Evolutionary conservation across 2,113 vertebrate genomes (phyloP), one percentile per base, ranked within the genome.

Genomic region (Spheniscus mendiculus): DNA sequence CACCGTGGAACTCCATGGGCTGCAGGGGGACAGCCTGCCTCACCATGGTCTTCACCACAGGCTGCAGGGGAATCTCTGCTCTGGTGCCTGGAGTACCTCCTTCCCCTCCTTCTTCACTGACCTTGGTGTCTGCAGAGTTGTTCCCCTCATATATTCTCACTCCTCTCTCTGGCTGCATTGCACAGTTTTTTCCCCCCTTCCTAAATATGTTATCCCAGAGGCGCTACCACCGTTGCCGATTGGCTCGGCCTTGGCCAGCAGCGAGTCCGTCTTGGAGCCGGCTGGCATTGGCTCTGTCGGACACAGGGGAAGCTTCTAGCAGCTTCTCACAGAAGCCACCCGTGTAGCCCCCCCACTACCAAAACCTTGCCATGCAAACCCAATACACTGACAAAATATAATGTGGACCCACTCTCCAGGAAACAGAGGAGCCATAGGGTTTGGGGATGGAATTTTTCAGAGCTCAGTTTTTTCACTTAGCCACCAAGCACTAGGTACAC

Each of bases 201-300:
- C 32, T 58, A n/a, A 58, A 15, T 58, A 22, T 15, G 13, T 22
- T 34, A 58, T 23, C 56, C 1, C 56, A n/a, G 34, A 58, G 32
- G 56, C 0, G 8, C 32, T 58, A 9, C 56, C 56, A 58, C 34
- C 21, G 4, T n/a, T 2, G 0, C 32, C 14, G 32, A 58, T n/a
- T 12, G 56, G 32, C 20, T 58, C 20, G 2, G 56, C 56, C 32
- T 22, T 58, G 34, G 56, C 20, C 21, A 58, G 56, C 9, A 2
- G 56, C 2, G 4, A 12, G 34, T n/a, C 34, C 6, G 1, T n/a
- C 34, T 58, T 58, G 56, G 56, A n/a, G 20, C 20, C 2, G 9
- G 13, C 56, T 58, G 56, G 55, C 55, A 56, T 56, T 56, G 55
- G 32, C 21, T n/a, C 12, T 58, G 4, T 22, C 4, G 2, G 56